Evolutionary conservation across 2,888 invertebrate species (phyloP).

Genomic region (Lithophane leautieri): DNA sequence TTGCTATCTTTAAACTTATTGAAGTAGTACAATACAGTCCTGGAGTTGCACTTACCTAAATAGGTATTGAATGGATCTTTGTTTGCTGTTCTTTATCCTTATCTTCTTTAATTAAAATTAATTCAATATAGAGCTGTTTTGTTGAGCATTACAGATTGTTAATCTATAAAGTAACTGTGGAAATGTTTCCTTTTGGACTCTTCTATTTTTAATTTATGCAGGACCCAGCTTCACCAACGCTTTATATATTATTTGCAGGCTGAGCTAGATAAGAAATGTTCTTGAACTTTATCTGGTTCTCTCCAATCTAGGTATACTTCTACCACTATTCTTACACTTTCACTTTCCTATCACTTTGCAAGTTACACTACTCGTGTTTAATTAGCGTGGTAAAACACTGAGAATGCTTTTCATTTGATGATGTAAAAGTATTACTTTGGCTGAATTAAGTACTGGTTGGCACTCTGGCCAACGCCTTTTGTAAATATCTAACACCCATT

Average conservation of each 20-base stretch:
- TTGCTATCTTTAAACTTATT: constrained; percentile 48
- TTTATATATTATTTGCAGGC: background rate
- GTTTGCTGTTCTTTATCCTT: constrained; percentile 33
- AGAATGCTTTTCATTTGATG: constrained; percentile 43
- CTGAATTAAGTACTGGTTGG: constrained; percentile 20
- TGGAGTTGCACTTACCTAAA: constrained; percentile 43
- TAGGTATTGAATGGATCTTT: constrained; percentile 47
- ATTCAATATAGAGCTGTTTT: constrained; percentile 7
- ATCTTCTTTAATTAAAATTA: constrained; percentile 37
- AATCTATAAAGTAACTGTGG: background rate
- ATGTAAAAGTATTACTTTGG: constrained; percentile 38
- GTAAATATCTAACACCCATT: constrained; percentile 23
- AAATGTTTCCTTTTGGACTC: background rate
- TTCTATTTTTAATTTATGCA: background rate
- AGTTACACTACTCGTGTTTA: constrained; percentile 59
- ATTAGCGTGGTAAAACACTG: constrained; percentile 62
- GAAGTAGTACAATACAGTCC: constrained; percentile 16
- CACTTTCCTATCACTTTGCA: constrained; percentile 60
- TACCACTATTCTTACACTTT: constrained; percentile 54
- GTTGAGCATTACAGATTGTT: background rate
- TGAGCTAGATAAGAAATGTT: constrained; percentile 17
- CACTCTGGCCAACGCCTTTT: background rate
- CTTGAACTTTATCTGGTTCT: constrained; percentile 30
- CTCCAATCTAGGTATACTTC: constrained; percentile 28
- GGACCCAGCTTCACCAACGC: background rate